Conservation (phyloP, 2,888 invertebrate species). For the Pristionchus entomophagus region DNA sequence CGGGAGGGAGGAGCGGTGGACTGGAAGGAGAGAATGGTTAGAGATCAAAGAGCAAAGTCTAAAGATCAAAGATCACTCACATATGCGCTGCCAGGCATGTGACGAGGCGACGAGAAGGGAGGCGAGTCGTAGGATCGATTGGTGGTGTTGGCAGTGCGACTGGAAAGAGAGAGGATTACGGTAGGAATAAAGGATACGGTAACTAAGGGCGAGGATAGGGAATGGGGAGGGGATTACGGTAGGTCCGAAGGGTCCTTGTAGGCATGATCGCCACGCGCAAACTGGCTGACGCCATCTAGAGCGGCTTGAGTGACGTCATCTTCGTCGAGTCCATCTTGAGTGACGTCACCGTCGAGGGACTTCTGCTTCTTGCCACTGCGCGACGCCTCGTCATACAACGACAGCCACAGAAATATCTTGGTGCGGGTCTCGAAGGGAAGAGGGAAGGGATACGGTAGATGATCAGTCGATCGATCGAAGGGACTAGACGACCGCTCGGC, state of each 20-base stretch:
- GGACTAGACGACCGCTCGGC: constrained; percentile 17
- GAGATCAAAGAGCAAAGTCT: not conserved
- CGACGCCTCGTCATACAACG: not conserved
- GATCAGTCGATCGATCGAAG: not conserved
- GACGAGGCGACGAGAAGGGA: constrained; percentile 1
- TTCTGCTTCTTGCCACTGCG: not conserved
- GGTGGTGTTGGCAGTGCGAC: not conserved
- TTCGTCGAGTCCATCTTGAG: too few species aligned
- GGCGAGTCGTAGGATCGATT: constrained; percentile 7
- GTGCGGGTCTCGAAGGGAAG: not conserved
- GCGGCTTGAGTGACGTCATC: too few species aligned
- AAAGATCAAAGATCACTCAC: constrained; percentile 29
- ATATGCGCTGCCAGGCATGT: not conserved
- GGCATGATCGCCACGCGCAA: not conserved
- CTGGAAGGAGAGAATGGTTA: too few species aligned
- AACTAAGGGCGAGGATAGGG: not conserved
- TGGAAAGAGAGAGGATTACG: too few species aligned
- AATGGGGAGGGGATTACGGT: not conserved
- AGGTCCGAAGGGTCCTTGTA: constrained; percentile 7
- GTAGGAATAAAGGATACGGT: not conserved
- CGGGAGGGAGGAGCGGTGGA: too few species aligned
- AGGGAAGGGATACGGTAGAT: not conserved
- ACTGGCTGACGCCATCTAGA: not conserved
- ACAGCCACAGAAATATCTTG: constrained; percentile 30
- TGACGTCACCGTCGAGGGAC: not conserved